These are phyloP conservation scores for Brachirus orientalis DNA, from an alignment of 2,113 vertebrate species.

Conservation along the genomic window DNA sequence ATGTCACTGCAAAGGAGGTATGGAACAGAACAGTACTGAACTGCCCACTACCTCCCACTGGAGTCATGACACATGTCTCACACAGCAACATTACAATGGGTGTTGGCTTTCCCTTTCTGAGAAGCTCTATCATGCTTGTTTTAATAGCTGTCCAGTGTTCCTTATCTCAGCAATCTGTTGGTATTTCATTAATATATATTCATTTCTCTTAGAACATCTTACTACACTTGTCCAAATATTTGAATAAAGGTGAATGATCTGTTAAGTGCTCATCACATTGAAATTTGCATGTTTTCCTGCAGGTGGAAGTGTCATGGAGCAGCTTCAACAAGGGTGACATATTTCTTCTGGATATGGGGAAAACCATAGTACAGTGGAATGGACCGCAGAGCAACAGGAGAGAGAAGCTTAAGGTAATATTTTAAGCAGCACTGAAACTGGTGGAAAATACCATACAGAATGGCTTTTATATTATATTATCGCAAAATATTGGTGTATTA, in stretches of 20 bases:
- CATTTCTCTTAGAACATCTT: background rate
- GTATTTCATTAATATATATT: too few species aligned
- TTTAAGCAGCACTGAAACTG: too few species aligned
- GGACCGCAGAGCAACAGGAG: slow-evolving; percentile 88
- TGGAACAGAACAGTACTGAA: background rate
- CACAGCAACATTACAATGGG: background rate
- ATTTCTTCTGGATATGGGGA: slow-evolving; percentile 90
- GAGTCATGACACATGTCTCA: slow-evolving; percentile 29
- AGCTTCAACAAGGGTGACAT: slow-evolving; percentile 91
- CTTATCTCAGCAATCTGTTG: too few species aligned
- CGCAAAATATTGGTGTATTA: too few species aligned
- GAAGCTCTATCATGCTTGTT: too few species aligned
- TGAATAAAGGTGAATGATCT: slow-evolving; percentile 3
- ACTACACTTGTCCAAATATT: background rate
- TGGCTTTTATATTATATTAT: too few species aligned
- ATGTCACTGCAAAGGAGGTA: slow-evolving; percentile 89
- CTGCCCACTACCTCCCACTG: slow-evolving; percentile 27
- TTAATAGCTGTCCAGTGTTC: too few species aligned
- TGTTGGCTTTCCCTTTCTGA: too few species aligned
- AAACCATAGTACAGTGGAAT: slow-evolving; percentile 92
- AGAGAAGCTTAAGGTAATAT: slow-evolving; percentile 87
- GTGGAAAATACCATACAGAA: too few species aligned
- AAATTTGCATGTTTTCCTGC: slow-evolving; percentile 19
- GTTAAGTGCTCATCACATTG: background rate
- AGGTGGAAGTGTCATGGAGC: slow-evolving; percentile 90